A percentile compares a stretch with the other conserved stretches of the same genome.
Evolutionary conservation across 2,797 vertebrate genomes (phyloP).

Genomic region (Sebastes goodei): DNA sequence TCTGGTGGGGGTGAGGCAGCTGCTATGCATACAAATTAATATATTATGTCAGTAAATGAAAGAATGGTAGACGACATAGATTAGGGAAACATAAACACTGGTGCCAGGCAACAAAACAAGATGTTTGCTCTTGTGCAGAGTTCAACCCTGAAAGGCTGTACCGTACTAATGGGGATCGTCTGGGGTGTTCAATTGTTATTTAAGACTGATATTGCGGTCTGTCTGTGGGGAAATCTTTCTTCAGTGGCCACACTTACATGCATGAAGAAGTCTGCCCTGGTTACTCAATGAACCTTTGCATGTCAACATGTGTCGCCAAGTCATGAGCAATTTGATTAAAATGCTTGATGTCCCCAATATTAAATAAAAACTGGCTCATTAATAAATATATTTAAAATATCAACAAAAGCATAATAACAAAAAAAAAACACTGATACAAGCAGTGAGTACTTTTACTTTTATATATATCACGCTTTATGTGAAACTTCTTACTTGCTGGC

Average conservation of each 20-base stretch:
- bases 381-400: too few relatives aligned
- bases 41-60: conserved; percentile 60
- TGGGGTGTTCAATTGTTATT: conserved; percentile 1
- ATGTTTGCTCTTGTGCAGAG: conserved; percentile 51
- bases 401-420: too few relatives aligned
- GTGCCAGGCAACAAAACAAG: conserved; percentile 58
- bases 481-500: too few relatives aligned
- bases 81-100: conserved; percentile 63
- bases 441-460: too few relatives aligned
- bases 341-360: not conserved
- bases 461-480: too few relatives aligned
- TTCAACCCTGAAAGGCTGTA: conserved; percentile 38
- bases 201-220: conserved; percentile 2
- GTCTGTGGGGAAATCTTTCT: conserved; percentile 21
- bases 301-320: not conserved
- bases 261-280: not conserved
- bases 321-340: not conserved
- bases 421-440: too few relatives aligned
- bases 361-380: rapidly evolving
- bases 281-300: not conserved
- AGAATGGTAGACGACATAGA: conserved; percentile 53
- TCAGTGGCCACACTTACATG: not conserved
- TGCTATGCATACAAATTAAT: conserved; percentile 73
- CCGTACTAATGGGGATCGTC: conserved; percentile 15
- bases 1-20: conserved; percentile 44